Base-by-base conservation (phyloP, 1,140 invertebrate genomes). In the Batillaria attramentaria region DNA sequence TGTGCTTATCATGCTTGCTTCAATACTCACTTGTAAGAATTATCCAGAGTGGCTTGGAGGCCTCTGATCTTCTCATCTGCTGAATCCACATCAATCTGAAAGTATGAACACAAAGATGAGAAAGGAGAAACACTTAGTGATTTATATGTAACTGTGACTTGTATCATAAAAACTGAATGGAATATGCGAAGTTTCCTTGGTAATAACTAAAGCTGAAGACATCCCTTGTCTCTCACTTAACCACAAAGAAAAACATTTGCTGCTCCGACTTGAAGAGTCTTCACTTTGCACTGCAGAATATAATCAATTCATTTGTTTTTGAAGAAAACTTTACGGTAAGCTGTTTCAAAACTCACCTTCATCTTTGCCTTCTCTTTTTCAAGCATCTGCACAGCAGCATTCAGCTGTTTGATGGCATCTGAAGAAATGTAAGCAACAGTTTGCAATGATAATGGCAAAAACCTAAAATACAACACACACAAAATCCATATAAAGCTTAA, bases 11-110 rank as follows among this genome's bases (percentile, higher is more conserved):
- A n/a, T n/a, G n/a, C n/a, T n/a, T n/a, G n/a, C n/a, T n/a, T n/a
- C n/a, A n/a, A n/a, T n/a, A 84, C 86, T 82, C 86, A 92, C 91
- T 91, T 92, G 85, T 92, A 92, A 18, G 91, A 90, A 77, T 88
- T 91, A 70, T 92, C 91, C 54, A 92, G 79, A 35, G 90, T 89
- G 60, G 84, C 82, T 78, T 92, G 89, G 20, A 91, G 77, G 62
- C 91, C 89, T 76, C 89, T 77, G 6, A 82, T 83, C 82, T 91
- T 92, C 75, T 92, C 91, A 41, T 82, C 78, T 1, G 85, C 78
- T 83, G 92, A 91, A 74, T 91, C 90, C 46, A 88, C 77, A 57
- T 91, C 90, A 84, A 86, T 87, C 90, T 91, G 78, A 37, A 72
- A 79, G 41, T 8, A 50, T 24, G 0, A 41, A 35, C 6, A 10